Base-by-base conservation (phyloP, 1,140 invertebrate species). In the Anadara kagoshimensis region DNA sequence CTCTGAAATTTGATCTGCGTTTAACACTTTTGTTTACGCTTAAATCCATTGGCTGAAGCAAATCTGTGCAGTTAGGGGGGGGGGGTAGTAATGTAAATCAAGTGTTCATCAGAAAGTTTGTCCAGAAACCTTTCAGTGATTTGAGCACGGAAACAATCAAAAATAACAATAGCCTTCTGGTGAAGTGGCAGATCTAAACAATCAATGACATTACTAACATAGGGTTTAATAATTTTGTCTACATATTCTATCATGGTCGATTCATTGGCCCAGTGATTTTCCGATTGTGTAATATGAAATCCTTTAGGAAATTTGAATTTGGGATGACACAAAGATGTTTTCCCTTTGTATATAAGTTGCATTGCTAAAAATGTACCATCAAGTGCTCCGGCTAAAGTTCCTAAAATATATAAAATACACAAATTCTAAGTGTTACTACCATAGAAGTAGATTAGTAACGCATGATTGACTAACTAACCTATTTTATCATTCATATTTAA, bases 31-130 rank as follows among this genome's bases (percentile, higher is more conserved):
- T 68, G 18, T 68, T 68, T 1, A 68, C 54, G 29, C 66, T 68
- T 5, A 68, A 24, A 26, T 68, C 54, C 66, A 68, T 68, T 18
- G 66, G 66, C 47, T 68, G 66, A 26, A 68, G 56, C 2, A 45
- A 14, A 58, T 68, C 66, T n/a, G 53, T 68, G 45, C 66, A 68
- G 43, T 68, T 56, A 1, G 66, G 66, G n/a, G n/a, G n/a, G n/a
- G 5, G 53, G 51, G 20, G 58, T 57, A 12, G 66, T 68, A 16
- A 58, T 8, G 43, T 44, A 45, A 16, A 68, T 26, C n/a, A 68
- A 57, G 12, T 20, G 49, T 5, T 53, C 51, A n/a, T 53, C 18
- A n/a, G 51, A n/a, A 53, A 0, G 51, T 3, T 24, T 24, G 20
- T 22, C 24, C 7, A 57, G 12, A 57, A 7, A 57, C 10, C 29